Conservation (phyloP, 30 jellyfish, hydroid and myxozoan genomes). For the Mastigias papua region DNA sequence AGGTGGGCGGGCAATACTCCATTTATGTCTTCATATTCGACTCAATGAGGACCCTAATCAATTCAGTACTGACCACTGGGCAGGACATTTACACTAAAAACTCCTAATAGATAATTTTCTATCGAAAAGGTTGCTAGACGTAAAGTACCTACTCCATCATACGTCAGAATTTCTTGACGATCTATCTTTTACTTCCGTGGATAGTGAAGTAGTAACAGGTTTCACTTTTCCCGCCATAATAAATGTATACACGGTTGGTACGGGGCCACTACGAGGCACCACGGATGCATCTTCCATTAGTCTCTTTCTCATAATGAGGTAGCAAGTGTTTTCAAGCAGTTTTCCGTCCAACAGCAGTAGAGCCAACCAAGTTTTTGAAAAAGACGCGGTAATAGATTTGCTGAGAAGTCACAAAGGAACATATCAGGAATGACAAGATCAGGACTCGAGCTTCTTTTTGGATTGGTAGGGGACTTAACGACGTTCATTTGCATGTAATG, state of each 20-base stretch:
- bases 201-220: too few relatives aligned
- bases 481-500: too few relatives aligned
- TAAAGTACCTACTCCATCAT: background rate
- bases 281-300: too few relatives aligned
- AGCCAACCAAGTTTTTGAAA: too few relatives aligned
- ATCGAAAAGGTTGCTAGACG: background rate
- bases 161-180: background rate
- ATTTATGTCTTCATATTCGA: too few relatives aligned
- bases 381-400: too few relatives aligned
- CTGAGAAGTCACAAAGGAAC: background rate
- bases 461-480: background rate
- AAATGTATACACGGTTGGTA: background rate
- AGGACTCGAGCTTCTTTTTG: constrained; percentile 34
- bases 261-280: too few relatives aligned
- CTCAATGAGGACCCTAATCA: too few relatives aligned
- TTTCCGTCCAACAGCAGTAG: background rate
- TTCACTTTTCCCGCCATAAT: constrained; percentile 9
- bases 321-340: background rate
- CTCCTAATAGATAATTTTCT: background rate
- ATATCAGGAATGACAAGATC: constrained; percentile 39
- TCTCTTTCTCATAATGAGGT: background rate
- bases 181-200: too few relatives aligned
- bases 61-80: too few relatives aligned
- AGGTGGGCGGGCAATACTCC: too few relatives aligned
- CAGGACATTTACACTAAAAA: background rate